Base-by-base conservation (phyloP, 2,888 invertebrate genomes). In the Yponomeuta sedellus region DNA sequence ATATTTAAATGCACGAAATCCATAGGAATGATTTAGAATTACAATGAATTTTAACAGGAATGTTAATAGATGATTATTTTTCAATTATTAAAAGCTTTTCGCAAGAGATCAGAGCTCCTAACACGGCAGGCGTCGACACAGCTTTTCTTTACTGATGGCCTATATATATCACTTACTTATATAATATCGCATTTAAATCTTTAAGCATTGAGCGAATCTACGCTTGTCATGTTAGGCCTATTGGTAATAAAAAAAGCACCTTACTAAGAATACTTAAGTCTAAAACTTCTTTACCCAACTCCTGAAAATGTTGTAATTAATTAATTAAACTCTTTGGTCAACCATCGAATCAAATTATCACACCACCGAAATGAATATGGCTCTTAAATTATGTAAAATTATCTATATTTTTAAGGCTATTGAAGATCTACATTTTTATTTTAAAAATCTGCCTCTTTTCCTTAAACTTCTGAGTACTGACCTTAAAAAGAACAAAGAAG, bases 271-370 rank as follows among this genome's bases (percentile, higher is more conserved):
- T 34, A 34, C 8, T 34, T 34, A 34, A 59, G 25, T 59, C 25
- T 12, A 59, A 59, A 12, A 22, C 6, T 10, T 34, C 3, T 34
- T n/a, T 62, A 62, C 19, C 40, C 19, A 62, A 34, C 62, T 62
- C 62, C 62, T 34, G 8, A 39, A n/a, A 62, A 28, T 34, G 25
- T 34, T 70, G 77, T 73, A 76, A 76, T 80, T 77, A 79, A 73
- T 74, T 68, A 75, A 71, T 73, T 75, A 67, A 75, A 75, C 77
- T 84, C 83, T 84, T 85, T 85, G 83, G 84, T 81, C 77, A 72
- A 71, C 72, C 67, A 69, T 64, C 34, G 64, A 65, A 66, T 64
- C 66, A 70, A 70, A 69, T 74, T 73, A 78, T 76, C 74, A 77
- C 75, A 76, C 73, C 71, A 63, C 63, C 63, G 22, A 61, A 63